Percentiles rank a stretch among this genome's conserved stretches.
phyloP scores from a whole-genome alignment of 2,888 invertebrate genomes.

The Drosophila acutilabella region DNA sequence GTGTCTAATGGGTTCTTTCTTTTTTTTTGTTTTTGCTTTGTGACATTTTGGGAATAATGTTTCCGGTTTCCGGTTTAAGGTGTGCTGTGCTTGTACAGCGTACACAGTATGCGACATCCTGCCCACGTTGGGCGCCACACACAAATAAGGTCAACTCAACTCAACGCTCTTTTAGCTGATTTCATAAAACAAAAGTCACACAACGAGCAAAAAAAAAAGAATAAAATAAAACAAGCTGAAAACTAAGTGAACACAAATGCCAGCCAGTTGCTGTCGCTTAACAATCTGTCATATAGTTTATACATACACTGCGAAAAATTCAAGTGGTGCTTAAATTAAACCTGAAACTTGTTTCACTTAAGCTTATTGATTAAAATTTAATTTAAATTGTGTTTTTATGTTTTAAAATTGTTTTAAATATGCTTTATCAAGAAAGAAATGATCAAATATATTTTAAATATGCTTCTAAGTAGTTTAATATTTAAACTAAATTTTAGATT shows the following conservation, averaged over 20 bases:
- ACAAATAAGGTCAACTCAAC: slow-evolving; percentile 73
- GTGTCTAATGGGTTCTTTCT: slow-evolving; percentile 76
- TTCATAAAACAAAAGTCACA: slow-evolving; percentile 61
- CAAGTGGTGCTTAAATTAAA: too few relatives aligned
- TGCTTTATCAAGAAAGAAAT: too few relatives aligned
- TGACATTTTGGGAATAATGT: slow-evolving; percentile 81
- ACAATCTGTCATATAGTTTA: too few relatives aligned
- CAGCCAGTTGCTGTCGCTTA: not conserved
- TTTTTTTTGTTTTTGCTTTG: slow-evolving; percentile 67
- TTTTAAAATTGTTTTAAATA: too few relatives aligned
- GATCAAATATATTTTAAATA: too few relatives aligned
- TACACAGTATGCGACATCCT: slow-evolving; percentile 72
- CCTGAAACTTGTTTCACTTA: too few relatives aligned
- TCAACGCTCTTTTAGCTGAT: slow-evolving; percentile 63
- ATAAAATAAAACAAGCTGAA: not conserved
- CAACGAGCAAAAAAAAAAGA: slow-evolving; percentile 5
- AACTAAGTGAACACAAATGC: not conserved
- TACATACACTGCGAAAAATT: too few relatives aligned
- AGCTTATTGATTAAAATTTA: too few relatives aligned
- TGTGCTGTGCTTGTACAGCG: slow-evolving; percentile 55
- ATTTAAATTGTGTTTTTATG: too few relatives aligned
- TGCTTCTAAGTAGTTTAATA: too few relatives aligned
- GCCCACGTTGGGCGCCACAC: slow-evolving; percentile 35
- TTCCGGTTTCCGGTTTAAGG: slow-evolving; percentile 80
- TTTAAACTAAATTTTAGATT: too few relatives aligned